phyloP scores from a whole-genome alignment of 2,113 vertebrate species.

The Periophthalmus modestus region DNA sequence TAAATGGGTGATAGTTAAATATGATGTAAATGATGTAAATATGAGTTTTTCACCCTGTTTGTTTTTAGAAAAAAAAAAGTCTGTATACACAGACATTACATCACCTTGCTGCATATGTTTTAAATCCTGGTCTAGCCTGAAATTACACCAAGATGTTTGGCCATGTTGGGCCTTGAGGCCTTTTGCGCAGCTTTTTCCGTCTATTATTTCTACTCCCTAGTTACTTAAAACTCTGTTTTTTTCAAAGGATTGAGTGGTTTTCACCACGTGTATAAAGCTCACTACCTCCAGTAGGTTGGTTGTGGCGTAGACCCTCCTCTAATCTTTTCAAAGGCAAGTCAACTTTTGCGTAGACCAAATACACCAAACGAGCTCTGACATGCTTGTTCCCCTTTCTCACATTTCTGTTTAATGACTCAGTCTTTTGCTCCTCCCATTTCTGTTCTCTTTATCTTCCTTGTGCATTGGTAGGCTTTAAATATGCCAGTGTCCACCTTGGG shows the following conservation, averaged over 20 bases:
- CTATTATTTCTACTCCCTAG: conserved; percentile 23
- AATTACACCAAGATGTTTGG: conserved; percentile 52
- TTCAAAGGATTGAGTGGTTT: conserved; percentile 15
- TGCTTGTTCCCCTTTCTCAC: conserved; percentile 32
- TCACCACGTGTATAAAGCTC: conserved; percentile 30
- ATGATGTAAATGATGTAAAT: too few relatives aligned
- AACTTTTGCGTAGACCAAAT: conserved; percentile 49
- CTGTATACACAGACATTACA: too few relatives aligned
- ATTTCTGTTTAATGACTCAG: conserved; percentile 7
- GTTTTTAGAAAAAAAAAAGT: too few relatives aligned
- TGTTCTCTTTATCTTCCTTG: not conserved
- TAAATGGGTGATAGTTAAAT: too few relatives aligned
- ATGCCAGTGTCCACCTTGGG: conserved; percentile 11
- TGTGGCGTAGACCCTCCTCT: conserved; percentile 33
- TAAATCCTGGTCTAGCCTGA: conserved; percentile 30
- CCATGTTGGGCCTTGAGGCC: conserved; percentile 36
- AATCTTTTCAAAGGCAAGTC: conserved; percentile 62
- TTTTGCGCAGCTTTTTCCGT: conserved; percentile 36
- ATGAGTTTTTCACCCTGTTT: too few relatives aligned
- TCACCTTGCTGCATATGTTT: conserved; percentile 36
- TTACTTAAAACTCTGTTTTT: conserved; percentile 37
- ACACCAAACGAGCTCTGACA: conserved; percentile 58
- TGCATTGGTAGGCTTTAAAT: conserved; percentile 15
- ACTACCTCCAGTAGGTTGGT: conserved; percentile 31
- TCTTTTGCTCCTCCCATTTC: conserved; percentile 11